Evolutionary conservation across 2,797 vertebrate genomes (phyloP).

Genomic region (Scarus forsteni): DNA sequence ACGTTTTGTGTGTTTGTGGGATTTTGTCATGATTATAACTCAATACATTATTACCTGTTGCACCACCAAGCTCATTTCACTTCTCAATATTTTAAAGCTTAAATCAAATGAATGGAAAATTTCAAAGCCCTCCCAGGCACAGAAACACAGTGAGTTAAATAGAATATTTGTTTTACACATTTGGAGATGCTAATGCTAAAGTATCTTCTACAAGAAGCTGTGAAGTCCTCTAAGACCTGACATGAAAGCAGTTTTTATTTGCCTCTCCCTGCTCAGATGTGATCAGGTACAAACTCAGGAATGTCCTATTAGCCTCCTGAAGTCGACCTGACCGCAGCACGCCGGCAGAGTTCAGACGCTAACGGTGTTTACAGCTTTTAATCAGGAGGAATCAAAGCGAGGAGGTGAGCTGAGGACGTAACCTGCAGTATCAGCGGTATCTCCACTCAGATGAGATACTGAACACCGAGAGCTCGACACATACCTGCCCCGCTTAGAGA

Average conservation of each 20-base stretch:
- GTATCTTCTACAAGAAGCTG: not conserved
- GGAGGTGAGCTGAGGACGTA: not conserved
- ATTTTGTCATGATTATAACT: too few relatives aligned
- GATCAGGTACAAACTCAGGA: not conserved
- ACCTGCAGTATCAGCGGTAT: conserved; percentile 11
- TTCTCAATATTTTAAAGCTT: too few relatives aligned
- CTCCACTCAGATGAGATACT: conserved; percentile 12
- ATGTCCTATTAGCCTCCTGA: conserved; percentile 16
- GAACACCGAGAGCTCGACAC: conserved; percentile 15
- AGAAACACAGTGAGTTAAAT: too few relatives aligned
- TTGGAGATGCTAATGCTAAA: not conserved
- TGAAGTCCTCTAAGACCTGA: not conserved
- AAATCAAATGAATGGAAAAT: too few relatives aligned
- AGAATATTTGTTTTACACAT: too few relatives aligned
- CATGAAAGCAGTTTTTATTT: not conserved
- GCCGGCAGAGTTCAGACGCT: not conserved
- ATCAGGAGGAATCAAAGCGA: not conserved
- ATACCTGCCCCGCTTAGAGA: not conserved
- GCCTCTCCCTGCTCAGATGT: not conserved
- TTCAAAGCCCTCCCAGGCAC: too few relatives aligned
- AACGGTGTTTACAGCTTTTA: conserved; percentile 1
- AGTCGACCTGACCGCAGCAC: conserved; percentile 4
- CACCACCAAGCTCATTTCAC: too few relatives aligned
- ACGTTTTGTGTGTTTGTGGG: too few relatives aligned
- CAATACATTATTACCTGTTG: too few relatives aligned